Base-by-base conservation (phyloP, 1,140 invertebrate genomes). In the Batillaria attramentaria region DNA sequence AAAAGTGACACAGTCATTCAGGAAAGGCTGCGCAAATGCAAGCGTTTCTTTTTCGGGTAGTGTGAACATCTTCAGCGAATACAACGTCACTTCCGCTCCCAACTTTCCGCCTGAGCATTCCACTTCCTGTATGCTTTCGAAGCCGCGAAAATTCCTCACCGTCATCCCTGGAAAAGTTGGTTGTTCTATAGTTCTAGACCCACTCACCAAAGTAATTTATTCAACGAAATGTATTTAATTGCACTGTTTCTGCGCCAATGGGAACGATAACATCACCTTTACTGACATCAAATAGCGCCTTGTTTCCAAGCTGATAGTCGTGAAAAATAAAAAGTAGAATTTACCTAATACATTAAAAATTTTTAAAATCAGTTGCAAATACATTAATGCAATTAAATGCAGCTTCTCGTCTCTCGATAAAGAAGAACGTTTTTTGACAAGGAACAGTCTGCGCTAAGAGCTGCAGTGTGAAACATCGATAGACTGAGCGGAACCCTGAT, bases 31-130 rank as follows among this genome's bases (percentile, higher is more conserved):
- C 62, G 37, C 31, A 28, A 50, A 50, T 2, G 70, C 70, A 6
- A 72, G 70, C 42, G 50, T 43, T 2, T 13, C 5, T 16, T 50
- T 28, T n/a, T 72, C 70, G 4, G 70, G 31, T 8, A 16, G 6
- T 33, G n/a, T 24, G 46, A 31, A 50, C 42, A 72, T 41, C 35
- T 72, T 72, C 8, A 72, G 42, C 42, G 70, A 72, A 20, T 50
- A 16, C n/a, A 72, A 43, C 35, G 46, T 72, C 39, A 50, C 42
- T 42, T 72, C 70, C 28, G 70, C 28, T 31, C n/a, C 39, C 20
- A 72, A 18, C 8, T 72, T 20, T 18, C 70, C 70, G 28, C 70
- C 70, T 43, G n/a, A 72, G 42, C 70, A 72, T 43, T 72, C 70
- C 42, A 72, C 70, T 50, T 72, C 70, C 70, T 72, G 70, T 5